These are phyloP conservation scores for Pleuronectes platessa DNA, from an alignment of 2,113 vertebrate species.

Conservation along the genomic window DNA sequence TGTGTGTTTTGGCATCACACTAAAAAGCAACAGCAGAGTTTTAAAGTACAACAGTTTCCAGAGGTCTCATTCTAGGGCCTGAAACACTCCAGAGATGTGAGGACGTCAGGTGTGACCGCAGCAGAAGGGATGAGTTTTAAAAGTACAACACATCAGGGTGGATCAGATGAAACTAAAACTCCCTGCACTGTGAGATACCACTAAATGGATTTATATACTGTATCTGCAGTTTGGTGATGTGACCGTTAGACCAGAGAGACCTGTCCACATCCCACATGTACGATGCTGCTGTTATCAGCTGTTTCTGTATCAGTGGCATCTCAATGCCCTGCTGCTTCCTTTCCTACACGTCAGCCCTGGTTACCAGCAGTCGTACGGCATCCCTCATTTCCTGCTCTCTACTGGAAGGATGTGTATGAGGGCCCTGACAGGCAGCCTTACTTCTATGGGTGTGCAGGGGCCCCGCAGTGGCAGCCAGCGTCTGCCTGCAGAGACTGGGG, in stretches of 20 bases:
- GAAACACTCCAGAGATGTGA: too few species aligned
- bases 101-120: too few species aligned
- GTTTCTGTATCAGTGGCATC: background rate
- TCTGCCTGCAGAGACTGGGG: background rate
- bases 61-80: too few species aligned
- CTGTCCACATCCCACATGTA: background rate
- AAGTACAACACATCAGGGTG: too few species aligned
- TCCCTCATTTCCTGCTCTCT: conserved; percentile 31
- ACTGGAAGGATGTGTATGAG: conserved; percentile 21
- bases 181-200: too few species aligned
- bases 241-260: background rate
- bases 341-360: background rate
- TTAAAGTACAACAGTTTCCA: too few species aligned
- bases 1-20: too few species aligned
- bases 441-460: conserved; percentile 31
- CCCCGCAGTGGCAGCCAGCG: conserved; percentile 28
- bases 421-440: background rate
- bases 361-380: background rate
- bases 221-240: background rate
- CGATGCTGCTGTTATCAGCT: background rate
- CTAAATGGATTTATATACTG: background rate
- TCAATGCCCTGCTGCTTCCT: too few species aligned
- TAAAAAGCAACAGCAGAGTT: too few species aligned
- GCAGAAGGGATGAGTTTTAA: too few species aligned
- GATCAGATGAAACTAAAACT: too few species aligned